phyloP scores from a whole-genome alignment of 1,140 invertebrate species.

The Nasonia vitripennis region DNA sequence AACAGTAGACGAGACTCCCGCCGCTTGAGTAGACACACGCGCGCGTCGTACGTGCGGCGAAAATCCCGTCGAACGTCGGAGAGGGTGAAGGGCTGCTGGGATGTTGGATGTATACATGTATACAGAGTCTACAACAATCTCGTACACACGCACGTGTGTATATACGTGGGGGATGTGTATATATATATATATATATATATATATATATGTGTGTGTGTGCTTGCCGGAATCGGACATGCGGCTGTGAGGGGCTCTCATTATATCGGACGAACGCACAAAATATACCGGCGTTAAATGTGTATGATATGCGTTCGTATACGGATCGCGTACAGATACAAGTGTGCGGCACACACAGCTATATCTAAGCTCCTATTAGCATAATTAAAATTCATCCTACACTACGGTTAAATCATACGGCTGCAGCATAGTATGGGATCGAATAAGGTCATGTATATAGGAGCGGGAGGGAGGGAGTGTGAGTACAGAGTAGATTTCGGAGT shows the following conservation, averaged over 20 bases:
- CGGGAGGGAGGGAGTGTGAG: too few species aligned
- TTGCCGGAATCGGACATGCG: neutral
- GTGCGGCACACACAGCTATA: neutral
- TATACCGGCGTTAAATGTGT: neutral
- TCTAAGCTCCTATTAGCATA: slow-evolving; percentile 30
- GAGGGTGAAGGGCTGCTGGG: too few species aligned
- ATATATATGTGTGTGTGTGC: neutral
- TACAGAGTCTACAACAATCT: too few species aligned
- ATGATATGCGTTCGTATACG: neutral
- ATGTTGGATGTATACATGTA: too few species aligned
- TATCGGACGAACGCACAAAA: neutral
- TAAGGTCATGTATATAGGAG: neutral
- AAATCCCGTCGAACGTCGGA: slow-evolving; percentile 8
- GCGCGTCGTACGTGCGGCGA: neutral
- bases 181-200: neutral
- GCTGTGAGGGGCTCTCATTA: neutral
- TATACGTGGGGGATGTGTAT: neutral
- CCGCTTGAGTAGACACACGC: too few species aligned
- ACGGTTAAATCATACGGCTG: slow-evolving; percentile 4
- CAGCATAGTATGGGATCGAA: too few species aligned
- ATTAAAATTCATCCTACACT: slow-evolving; percentile 19
- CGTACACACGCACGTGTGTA: too few species aligned
- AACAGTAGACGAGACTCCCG: neutral
- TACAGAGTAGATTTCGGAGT: neutral
- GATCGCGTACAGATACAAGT: neutral